A percentile compares a stretch with the other conserved stretches of the same genome.
phyloP scores from a whole-genome alignment of 2,797 vertebrate species.

The Galaxias olidus region DNA sequence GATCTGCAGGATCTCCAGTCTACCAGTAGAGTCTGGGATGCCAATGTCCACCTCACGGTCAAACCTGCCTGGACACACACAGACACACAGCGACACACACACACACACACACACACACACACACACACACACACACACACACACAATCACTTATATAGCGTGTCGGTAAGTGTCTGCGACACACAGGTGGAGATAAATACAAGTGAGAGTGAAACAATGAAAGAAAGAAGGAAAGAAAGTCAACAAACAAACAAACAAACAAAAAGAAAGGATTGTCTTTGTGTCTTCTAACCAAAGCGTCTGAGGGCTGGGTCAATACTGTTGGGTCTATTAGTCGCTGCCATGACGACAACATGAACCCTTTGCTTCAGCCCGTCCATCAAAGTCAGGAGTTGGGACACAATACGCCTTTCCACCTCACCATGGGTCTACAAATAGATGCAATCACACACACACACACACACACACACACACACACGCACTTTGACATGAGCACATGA shows the following conservation, averaged over 20 bases:
- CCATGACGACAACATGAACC: conserved; percentile 60
- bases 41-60: conserved; percentile 64
- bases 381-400: conserved; percentile 61
- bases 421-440: conserved; percentile 54
- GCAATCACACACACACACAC: background rate
- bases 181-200: background rate
- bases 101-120: background rate
- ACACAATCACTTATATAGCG: background rate
- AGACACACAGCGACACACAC: background rate
- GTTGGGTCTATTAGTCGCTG: conserved; percentile 64
- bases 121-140: background rate
- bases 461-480: no score
- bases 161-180: background rate
- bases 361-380: conserved; percentile 65
- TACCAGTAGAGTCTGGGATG: conserved; percentile 59
- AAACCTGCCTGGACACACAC: conserved; percentile 49
- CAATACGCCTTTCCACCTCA: conserved; percentile 60
- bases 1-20: conserved; percentile 63
- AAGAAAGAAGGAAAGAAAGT: background rate
- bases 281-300: conserved; percentile 40
- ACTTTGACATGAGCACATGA: no score
- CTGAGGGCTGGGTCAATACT: conserved; percentile 61
- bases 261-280: background rate
- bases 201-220: background rate
- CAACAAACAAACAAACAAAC: background rate